Percentiles rank a stretch among this genome's conserved stretches.
Evolutionary conservation across 2,113 vertebrate genomes (phyloP).

Genomic region (Actenoides lindsayi): DNA sequence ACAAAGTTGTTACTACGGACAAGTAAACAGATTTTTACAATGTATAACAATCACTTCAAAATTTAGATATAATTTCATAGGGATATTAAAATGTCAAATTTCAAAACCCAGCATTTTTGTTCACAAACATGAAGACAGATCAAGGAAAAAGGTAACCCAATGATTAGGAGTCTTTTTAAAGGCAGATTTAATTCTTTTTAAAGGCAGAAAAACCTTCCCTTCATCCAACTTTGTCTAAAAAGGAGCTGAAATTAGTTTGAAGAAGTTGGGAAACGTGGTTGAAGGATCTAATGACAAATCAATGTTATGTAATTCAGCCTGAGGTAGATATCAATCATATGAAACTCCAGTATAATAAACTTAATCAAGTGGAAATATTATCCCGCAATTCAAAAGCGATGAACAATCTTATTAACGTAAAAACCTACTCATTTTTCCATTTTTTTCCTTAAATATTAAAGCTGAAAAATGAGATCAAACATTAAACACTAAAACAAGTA

Average conservation of each 20-base stretch:
- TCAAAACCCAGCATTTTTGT: background rate
- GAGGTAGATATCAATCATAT: fast-evolving
- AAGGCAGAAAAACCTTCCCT: background rate
- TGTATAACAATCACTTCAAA: background rate
- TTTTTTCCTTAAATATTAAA: background rate
- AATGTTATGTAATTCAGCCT: background rate
- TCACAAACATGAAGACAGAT: background rate
- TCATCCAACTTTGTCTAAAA: background rate
- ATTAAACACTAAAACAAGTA: background rate
- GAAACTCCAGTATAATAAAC: background rate
- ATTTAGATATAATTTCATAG: background rate
- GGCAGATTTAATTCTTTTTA: background rate
- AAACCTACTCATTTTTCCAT: background rate
- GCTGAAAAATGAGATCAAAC: background rate
- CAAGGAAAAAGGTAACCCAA: background rate
- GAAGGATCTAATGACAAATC: background rate
- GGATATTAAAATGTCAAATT: background rate
- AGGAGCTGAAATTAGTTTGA: background rate
- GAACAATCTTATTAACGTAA: background rate
- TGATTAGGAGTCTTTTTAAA: background rate
- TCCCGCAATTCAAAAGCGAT: background rate
- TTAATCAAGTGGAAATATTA: background rate
- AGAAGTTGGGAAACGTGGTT: background rate
- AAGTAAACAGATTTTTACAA: fast-evolving
- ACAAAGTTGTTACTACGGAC: background rate